Percentiles rank a stretch among this genome's conserved stretches.
phyloP scores from a whole-genome alignment of 2,888 invertebrate species.

The Harpalus rufipes region DNA sequence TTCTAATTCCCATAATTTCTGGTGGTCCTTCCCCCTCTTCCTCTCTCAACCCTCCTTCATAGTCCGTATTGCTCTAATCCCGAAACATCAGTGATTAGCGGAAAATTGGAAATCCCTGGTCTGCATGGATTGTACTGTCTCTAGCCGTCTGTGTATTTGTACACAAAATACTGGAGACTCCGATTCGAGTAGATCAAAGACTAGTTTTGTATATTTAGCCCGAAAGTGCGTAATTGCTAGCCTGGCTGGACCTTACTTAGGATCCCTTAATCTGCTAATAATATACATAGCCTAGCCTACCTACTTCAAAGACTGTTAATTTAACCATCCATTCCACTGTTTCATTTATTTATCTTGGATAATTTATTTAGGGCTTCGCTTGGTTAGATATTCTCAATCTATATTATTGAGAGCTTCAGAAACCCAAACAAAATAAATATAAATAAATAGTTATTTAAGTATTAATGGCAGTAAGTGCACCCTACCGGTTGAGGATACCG shows the following conservation, averaged over 20 bases:
- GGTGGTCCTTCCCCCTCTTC: no score
- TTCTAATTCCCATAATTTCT: no score
- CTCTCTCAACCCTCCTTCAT: no score
- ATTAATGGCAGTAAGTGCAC: no score
- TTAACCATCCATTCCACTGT: conserved; percentile 37
- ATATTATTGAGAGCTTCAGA: no score
- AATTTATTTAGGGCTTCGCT: conserved; percentile 21
- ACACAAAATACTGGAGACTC: conserved; percentile 26
- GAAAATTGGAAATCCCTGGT: neutral
- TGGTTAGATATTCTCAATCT: conserved; percentile 12
- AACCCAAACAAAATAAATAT: no score
- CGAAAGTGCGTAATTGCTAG: conserved; percentile 43
- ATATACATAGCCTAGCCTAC: conserved; percentile 20
- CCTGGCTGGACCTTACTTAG: conserved; percentile 31
- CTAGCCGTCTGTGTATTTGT: neutral
- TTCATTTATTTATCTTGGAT: conserved; percentile 36
- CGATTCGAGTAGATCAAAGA: conserved; percentile 44
- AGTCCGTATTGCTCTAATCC: no score
- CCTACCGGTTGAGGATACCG: no score
- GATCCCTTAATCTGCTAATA: conserved; percentile 33
- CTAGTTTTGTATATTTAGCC: conserved; percentile 44
- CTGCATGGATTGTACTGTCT: neutral
- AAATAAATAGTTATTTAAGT: no score
- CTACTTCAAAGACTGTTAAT: conserved; percentile 43
- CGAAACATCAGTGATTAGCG: no score